Percentiles rank a stretch among this genome's conserved stretches.
Conservation (phyloP, 1,140 invertebrate species). For the Cecropterus lyciades region DNA sequence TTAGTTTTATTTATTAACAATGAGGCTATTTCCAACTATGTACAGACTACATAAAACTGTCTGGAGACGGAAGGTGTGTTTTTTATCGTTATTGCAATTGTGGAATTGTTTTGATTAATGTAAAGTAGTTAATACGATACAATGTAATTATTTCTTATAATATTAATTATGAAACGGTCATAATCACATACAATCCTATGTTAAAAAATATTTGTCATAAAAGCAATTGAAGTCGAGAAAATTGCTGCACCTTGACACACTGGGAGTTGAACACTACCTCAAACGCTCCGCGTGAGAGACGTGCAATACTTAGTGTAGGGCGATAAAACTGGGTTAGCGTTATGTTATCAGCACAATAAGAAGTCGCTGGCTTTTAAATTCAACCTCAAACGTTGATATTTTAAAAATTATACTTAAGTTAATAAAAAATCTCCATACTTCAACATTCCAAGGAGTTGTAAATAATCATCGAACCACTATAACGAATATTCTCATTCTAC, state of each 20-base stretch:
- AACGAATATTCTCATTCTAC: slow-evolving; percentile 45
- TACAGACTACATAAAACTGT: too few relatives aligned
- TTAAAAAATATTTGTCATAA: too few relatives aligned
- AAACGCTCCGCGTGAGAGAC: too few relatives aligned
- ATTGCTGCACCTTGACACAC: too few relatives aligned
- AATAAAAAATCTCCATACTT: slow-evolving; percentile 55
- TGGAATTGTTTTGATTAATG: background rate
- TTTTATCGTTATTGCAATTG: too few relatives aligned
- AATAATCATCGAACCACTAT: slow-evolving; percentile 54
- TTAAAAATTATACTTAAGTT: background rate
- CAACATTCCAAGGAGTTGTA: slow-evolving; percentile 64
- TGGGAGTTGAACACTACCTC: too few relatives aligned
- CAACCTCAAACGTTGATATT: background rate
- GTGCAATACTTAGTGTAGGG: too few relatives aligned
- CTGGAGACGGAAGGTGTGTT: too few relatives aligned
- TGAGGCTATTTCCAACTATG: too few relatives aligned
- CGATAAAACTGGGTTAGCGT: slow-evolving; percentile 3
- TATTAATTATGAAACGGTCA: background rate
- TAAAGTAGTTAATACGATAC: too few relatives aligned
- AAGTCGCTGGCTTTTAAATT: background rate
- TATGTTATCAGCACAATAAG: slow-evolving; percentile 17
- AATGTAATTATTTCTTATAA: background rate
- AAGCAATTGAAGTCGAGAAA: too few relatives aligned
- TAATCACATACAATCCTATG: background rate
- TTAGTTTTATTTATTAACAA: too few relatives aligned